Evolutionary conservation across 2,113 vertebrate species (phyloP), one percentile per base, ranked within the genome.

Genomic region (Ranitomeya imitator): DNA sequence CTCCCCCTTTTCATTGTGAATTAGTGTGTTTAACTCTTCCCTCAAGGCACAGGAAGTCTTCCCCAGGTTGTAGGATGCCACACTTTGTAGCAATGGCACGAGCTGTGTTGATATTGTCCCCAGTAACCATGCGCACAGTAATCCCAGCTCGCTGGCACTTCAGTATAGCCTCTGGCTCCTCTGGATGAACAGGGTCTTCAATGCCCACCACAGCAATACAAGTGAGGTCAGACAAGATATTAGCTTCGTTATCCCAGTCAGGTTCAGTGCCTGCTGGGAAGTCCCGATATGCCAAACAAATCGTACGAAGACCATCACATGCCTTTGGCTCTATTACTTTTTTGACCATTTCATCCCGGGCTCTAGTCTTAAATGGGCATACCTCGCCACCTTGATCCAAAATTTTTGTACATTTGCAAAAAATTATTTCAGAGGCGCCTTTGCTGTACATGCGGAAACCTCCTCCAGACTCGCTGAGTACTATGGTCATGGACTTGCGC

Each of bases 391-490:
- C 93, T 90, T 94, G 92, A 85, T 98, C 95, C 92, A 99, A 89
- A 93, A 99, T 95, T 61, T 90, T 94, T 61, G 96, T 97, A 91
- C 98, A 99, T 93, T 98, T 99, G 92, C 97, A 97, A 77, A 99
- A 93, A 87, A 99, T 86, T 90, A 99, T 99, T 94, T 99, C 98
- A 0, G 98, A 99, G 0, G 98, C 98, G 0, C 98, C 98, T 89
- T 99, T 99, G 96, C 98, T 99, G 96, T 97, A 99, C 97, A 99
- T 98, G 90, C 97, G 96, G 94, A 95, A 99, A 83, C 96, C 92
- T 0, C 96, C 96, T 0, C 91, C 90, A 0, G 95, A n/a, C 4
- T 92, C 97, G 92, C 93, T 93, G n/a, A 99, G 92, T 85, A 99
- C 96, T 0, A 98, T 99, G 94, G 97, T 99, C 98, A 99, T 99